Evolutionary conservation across 2,888 invertebrate species (phyloP).

Genomic region (Amblyjoppa fuscipennis): DNA sequence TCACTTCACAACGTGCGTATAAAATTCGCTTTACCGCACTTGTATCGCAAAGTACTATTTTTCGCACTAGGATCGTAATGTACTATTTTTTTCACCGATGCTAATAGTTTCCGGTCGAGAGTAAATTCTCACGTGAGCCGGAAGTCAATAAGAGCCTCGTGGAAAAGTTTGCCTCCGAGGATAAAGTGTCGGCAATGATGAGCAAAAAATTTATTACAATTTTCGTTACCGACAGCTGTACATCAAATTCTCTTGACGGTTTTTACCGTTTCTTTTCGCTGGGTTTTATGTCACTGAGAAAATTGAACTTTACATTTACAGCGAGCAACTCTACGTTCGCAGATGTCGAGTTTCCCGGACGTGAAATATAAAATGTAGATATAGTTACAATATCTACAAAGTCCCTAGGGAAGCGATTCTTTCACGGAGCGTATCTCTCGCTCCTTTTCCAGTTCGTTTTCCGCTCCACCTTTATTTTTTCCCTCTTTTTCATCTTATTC

Average conservation of each 20-base stretch:
- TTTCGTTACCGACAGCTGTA: neutral
- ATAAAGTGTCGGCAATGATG: neutral
- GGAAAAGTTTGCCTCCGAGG: no score
- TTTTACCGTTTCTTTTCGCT: no score
- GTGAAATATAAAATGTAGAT: slow-evolving; percentile 21
- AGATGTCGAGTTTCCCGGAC: slow-evolving; percentile 21
- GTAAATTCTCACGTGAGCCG: no score
- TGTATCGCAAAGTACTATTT: no score
- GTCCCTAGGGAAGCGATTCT: slow-evolving; percentile 18
- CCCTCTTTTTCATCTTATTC: slow-evolving; percentile 13
- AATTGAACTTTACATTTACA: neutral
- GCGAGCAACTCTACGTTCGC: neutral
- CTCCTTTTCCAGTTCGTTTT: slow-evolving; percentile 13
- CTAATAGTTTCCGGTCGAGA: no score
- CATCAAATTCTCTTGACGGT: neutral
- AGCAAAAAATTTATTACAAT: neutral
- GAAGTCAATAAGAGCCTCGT: no score
- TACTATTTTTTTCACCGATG: no score
- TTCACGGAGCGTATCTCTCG: neutral
- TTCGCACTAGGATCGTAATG: no score
- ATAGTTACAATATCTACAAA: slow-evolving; percentile 21
- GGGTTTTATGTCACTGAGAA: neutral
- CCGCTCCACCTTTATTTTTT: neutral
- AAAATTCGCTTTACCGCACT: no score
- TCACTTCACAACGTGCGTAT: no score